phyloP scores from a whole-genome alignment of 2,888 invertebrate species.

The Lasiommata megera region DNA sequence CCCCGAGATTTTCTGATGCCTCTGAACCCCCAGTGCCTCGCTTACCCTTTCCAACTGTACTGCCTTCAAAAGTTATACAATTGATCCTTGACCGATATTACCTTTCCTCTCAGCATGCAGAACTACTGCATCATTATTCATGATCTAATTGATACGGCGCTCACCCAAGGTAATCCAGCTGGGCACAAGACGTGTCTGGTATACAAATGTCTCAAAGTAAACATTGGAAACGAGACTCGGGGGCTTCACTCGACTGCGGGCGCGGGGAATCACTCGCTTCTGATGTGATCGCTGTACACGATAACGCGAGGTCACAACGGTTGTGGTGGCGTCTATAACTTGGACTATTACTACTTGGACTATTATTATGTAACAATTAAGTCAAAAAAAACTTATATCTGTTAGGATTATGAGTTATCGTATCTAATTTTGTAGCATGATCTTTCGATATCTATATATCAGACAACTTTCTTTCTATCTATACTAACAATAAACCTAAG shows the following conservation, averaged over 20 bases:
- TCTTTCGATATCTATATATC: no score
- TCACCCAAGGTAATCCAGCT: conserved; percentile 1
- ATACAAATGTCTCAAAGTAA: neutral
- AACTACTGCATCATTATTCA: conserved; percentile 2
- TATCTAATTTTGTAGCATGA: no score
- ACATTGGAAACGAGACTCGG: neutral
- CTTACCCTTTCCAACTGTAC: no score
- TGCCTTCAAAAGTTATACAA: neutral
- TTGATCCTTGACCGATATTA: conserved; percentile 7
- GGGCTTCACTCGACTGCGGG: neutral
- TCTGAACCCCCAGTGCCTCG: no score
- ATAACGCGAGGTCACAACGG: neutral
- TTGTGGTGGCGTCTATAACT: neutral
- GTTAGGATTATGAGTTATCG: no score
- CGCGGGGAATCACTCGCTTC: neutral
- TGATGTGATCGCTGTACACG: neutral
- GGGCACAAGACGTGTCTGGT: conserved; percentile 5
- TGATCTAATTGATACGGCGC: conserved; percentile 10
- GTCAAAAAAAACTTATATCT: no score
- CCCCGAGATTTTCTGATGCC: no score
- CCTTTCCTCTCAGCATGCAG: neutral
- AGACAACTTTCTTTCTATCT: no score
- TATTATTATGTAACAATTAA: neutral
- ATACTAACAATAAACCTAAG: no score
- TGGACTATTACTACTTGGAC: neutral